Base-by-base conservation (phyloP, 2,113 vertebrate species). In the Siphamia tubifer region DNA sequence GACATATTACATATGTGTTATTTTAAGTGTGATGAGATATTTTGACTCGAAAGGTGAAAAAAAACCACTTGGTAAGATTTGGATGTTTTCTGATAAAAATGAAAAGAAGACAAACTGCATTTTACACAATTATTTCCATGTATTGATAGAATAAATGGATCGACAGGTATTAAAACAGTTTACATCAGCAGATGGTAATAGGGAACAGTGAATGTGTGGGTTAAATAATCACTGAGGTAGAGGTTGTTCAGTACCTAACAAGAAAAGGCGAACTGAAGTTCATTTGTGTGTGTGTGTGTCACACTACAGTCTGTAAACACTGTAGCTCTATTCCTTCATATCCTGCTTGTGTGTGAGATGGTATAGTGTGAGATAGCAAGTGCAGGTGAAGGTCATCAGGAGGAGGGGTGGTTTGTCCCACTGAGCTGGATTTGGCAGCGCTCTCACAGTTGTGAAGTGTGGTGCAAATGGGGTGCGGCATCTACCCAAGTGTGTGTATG, bases 301-400 rank as follows among this genome's bases (percentile, higher is more conserved):
- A 7, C 24, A 19, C 10, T 21, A n/a, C 8, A 42, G 56, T 32
- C 62, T 20, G n/a, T 19, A 25, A 10, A 47, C n/a, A n/a, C n/a
- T n/a, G n/a, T 31, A 0, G 17, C 8, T 24, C n/a, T 28, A 24
- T 31, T 40, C 34, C n/a, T 34, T 28, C 20, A 28, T n/a, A n/a
- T n/a, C n/a, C n/a, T n/a, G n/a, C n/a, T n/a, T n/a, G n/a, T 56
- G 32, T 56, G 72, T 42, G 43, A 64, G 40, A 15, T 12, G 34
- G 62, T 25, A n/a, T n/a, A n/a, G n/a, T n/a, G n/a, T n/a, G n/a
- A n/a, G n/a, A n/a, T n/a, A 38, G 43, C 49, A 68, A 70, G 76
- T 75, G 36, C 60, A 60, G 74, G 73, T 85, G 84, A 87, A 88
- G 82, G 88, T 85, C 84, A 40, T 39, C n/a, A 44, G 43, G 54